phyloP scores from a whole-genome alignment of 2,888 invertebrate species.

The Neoaliturus tenellus region DNA sequence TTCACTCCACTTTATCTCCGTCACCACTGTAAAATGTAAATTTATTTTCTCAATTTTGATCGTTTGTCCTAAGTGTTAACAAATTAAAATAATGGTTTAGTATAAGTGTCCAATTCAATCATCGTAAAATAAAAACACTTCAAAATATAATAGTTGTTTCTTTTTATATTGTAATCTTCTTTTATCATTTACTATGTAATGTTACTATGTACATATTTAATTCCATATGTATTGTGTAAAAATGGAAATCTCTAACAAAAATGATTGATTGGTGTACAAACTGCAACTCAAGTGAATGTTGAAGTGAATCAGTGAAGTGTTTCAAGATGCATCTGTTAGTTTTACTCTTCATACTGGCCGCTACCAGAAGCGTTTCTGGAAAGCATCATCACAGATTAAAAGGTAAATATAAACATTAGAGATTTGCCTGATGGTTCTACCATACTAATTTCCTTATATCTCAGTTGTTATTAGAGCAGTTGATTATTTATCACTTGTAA shows the following conservation, averaged over 20 bases:
- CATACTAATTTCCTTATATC: too few species aligned
- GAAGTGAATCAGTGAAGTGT: not conserved
- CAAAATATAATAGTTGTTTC: too few species aligned
- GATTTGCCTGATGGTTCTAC: too few species aligned
- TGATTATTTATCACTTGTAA: too few species aligned
- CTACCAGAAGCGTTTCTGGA: not conserved
- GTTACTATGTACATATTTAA: too few species aligned
- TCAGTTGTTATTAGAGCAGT: too few species aligned
- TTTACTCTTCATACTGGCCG: not conserved
- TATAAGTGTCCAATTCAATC: too few species aligned
- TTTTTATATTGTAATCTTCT: too few species aligned
- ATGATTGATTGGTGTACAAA: not conserved
- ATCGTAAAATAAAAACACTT: not conserved
- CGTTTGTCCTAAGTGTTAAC: not conserved
- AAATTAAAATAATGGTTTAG: not conserved
- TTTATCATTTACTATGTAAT: too few species aligned
- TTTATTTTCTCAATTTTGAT: not conserved
- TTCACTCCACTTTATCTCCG: not conserved
- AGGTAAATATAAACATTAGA: not conserved
- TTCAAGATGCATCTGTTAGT: not conserved
- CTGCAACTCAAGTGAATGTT: not conserved
- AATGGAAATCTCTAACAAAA: too few species aligned
- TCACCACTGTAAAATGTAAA: not conserved
- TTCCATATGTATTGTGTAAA: too few species aligned
- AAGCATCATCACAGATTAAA: conserved; percentile 24